Conservation (phyloP, 30 jellyfish, hydroid and myxozoan species). For the Rhopilema esculentum region DNA sequence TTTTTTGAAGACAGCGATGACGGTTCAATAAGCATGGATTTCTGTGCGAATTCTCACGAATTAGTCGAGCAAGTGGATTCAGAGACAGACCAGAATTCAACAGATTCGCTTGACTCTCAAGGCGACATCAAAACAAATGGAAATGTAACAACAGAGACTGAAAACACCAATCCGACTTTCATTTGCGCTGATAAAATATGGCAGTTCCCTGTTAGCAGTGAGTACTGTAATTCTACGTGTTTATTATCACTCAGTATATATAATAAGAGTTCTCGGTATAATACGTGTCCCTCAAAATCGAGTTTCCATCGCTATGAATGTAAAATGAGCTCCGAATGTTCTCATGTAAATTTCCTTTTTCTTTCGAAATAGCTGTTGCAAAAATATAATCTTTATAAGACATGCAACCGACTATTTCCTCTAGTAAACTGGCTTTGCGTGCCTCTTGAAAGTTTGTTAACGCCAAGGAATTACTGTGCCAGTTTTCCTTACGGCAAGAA, state of each 20-base stretch:
- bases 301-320: no score
- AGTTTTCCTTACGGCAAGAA: background rate
- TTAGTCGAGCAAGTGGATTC: constrained; percentile 7
- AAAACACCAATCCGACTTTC: background rate
- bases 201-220: constrained; percentile 48
- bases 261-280: background rate
- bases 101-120: background rate
- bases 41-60: background rate
- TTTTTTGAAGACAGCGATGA: background rate
- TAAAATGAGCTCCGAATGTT: no score
- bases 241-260: background rate
- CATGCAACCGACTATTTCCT: no score
- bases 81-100: background rate
- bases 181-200: constrained; percentile 43
- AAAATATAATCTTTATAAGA: no score
- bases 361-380: no score
- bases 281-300: no score
- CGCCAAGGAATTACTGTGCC: background rate
- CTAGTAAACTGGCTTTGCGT: no score
- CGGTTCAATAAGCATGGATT: background rate
- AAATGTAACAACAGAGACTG: background rate
- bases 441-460: no score
- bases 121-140: background rate
- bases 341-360: no score
- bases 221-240: no score